Conservation (phyloP, 2,113 vertebrate species). For the Eleginops maclovinus region DNA sequence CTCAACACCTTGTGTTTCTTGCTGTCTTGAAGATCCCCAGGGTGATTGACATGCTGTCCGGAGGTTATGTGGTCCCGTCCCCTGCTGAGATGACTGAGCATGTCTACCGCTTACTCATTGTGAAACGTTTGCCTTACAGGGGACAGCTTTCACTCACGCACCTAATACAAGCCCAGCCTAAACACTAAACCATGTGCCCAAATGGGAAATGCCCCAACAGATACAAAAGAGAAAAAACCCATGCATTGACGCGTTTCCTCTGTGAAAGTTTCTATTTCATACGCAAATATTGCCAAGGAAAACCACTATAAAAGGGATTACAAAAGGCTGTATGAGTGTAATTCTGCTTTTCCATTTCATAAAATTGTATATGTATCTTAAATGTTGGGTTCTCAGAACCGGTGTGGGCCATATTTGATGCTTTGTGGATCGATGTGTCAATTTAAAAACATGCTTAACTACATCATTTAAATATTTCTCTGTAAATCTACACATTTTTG, state of each 20-base stretch:
- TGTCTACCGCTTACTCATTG: constrained; percentile 59
- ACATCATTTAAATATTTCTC: no score
- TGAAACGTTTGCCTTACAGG: constrained; percentile 64
- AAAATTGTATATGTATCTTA: no score
- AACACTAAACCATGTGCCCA: constrained; percentile 53
- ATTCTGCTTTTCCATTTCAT: no score
- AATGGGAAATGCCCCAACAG: constrained; percentile 72
- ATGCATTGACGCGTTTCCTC: constrained; percentile 56
- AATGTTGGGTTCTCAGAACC: no score
- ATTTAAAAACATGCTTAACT: no score
- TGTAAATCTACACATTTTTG: no score
- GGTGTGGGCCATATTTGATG: no score
- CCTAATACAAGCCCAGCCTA: constrained; percentile 31
- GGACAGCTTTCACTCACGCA: constrained; percentile 62
- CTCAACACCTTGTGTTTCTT: constrained; percentile 17
- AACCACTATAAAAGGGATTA: constrained; percentile 15
- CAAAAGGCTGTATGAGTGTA: no score
- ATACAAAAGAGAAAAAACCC: constrained; percentile 49
- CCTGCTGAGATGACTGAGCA: constrained; percentile 54
- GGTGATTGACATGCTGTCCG: constrained; percentile 28
- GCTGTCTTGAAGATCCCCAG: constrained; percentile 45
- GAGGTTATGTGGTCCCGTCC: constrained; percentile 44
- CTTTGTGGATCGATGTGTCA: no score
- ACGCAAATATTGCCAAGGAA: constrained; percentile 47
- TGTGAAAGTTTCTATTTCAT: constrained; percentile 49